Base-by-base conservation (phyloP, 2,113 vertebrate genomes). In the Sinocyclocheilus maitianheensis region DNA sequence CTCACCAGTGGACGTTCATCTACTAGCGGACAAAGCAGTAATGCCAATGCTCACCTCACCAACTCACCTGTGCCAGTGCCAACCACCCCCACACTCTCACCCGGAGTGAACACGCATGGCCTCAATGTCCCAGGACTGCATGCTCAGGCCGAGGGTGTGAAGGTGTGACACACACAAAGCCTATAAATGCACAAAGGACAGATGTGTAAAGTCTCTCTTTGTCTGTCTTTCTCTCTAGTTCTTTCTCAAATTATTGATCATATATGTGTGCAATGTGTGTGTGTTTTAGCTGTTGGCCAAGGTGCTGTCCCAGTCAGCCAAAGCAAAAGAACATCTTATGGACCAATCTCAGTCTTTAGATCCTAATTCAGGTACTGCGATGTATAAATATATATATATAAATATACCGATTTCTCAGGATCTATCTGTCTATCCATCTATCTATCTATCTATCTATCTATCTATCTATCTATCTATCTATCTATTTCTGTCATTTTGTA, bases 261-360 rank as follows among this genome's bases (percentile, higher is more conserved):
- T 79, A 11, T 69, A 2, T 72, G 75, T 79, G 37, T 80, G 71
- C 26, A 5, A 76, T 87, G 65, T 86, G 77, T 90, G 87, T 90
- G 87, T 91, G 86, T 87, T 78, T 67, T 88, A 99, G 98, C 96
- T 98, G 89, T 94, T 99, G 94, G 97, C 97, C 89, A 97, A 97
- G 0, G 98, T 98, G 91, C 95, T 99, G 83, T 96, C 97, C 89
- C 98, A 98, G 96, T 98, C 98, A 84, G 94, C 96, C 88, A 96
- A 97, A 83, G 96, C 94, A 81, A 97, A 97, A 69, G 98, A 99
- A 88, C 94, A 95, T 83, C 94, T 94, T 89, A 92, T 89, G 96
- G 97, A 94, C 94, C 97, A 94, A 94, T 96, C 94, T 75, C 96
- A 97, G 89, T 96, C 96, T 90, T 92, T 94, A n/a, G 97, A 98